These are phyloP conservation scores for Alviniconcha marisindica DNA, from an alignment of 1,140 invertebrate species.

Conservation along the genomic window DNA sequence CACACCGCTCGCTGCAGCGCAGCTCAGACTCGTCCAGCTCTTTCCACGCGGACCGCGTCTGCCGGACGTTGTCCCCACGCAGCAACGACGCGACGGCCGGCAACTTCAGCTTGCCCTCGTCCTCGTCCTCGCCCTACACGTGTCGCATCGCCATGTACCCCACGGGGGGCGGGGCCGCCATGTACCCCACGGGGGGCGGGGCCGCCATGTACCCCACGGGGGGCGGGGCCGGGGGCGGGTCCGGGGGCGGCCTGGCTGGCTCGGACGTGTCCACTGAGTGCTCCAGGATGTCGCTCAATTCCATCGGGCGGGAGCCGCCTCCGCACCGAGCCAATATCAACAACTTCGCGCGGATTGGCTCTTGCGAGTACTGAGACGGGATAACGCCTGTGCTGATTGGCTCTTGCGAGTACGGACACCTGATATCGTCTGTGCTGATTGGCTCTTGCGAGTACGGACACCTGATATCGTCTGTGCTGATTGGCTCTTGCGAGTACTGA, in stretches of 20 bases:
- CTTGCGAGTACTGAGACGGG: too few species aligned
- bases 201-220: constrained; percentile 17
- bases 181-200: not conserved
- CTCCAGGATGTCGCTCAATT: constrained; percentile 23
- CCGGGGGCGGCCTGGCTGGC: not conserved
- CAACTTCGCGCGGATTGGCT: constrained; percentile 31
- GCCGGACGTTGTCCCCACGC: not conserved
- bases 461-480: too few species aligned
- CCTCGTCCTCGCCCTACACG: constrained; percentile 15
- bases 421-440: too few species aligned
- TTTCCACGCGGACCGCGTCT: not conserved
- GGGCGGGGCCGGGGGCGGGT: not conserved
- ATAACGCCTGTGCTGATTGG: too few species aligned
- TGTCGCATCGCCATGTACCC: constrained; percentile 37
- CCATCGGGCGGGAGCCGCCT: not conserved
- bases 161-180: not conserved
- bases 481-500: too few species aligned
- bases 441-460: too few species aligned
- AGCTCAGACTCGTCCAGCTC: constrained; percentile 39
- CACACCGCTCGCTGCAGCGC: constrained; percentile 20
- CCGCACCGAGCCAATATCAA: constrained; percentile 45
- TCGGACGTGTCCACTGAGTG: constrained; percentile 7
- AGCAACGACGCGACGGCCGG: not conserved
- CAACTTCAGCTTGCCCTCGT: not conserved
- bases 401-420: too few species aligned